These are phyloP conservation scores for Crotalus viridis DNA, from an alignment of 2,113 vertebrate species.

Conservation along the genomic window DNA sequence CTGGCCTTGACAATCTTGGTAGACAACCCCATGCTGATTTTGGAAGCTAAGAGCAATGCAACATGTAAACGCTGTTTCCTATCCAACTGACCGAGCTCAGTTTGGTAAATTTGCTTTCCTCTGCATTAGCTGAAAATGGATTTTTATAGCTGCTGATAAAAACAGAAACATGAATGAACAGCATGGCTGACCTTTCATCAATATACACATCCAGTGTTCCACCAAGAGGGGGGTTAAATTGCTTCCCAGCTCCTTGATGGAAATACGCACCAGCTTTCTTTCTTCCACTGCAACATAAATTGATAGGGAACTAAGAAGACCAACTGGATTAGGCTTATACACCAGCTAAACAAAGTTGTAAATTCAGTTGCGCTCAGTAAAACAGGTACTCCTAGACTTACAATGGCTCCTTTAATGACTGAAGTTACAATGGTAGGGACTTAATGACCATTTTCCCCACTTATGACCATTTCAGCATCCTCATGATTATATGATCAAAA, in stretches of 20 bases:
- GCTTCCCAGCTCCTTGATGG: neutral
- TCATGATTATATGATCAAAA: too few relatives aligned
- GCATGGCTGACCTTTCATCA: neutral
- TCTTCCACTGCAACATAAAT: neutral
- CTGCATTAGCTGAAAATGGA: conserved; percentile 9
- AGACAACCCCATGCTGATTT: conserved; percentile 30
- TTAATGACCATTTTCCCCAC: too few relatives aligned
- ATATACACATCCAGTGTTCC: neutral
- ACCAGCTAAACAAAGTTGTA: neutral
- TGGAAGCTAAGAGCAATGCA: conserved; percentile 14
- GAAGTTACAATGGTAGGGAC: too few relatives aligned
- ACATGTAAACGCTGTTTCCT: conserved; percentile 10
- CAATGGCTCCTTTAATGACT: too few relatives aligned
- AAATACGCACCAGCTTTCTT: neutral
- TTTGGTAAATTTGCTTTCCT: conserved; percentile 13
- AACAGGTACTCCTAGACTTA: neutral
- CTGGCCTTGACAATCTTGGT: conserved; percentile 12
- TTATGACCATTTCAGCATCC: too few relatives aligned
- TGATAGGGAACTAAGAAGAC: neutral
- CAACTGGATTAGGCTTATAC: neutral
- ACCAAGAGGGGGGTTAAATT: neutral
- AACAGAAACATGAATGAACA: neutral
- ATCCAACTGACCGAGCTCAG: neutral
- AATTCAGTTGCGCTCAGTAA: neutral
- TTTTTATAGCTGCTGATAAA: neutral